A percentile compares a stretch with the other conserved stretches of the same genome.
Conservation (phyloP, 2,888 invertebrate genomes). For the Caenorhabditis uteleia region DNA sequence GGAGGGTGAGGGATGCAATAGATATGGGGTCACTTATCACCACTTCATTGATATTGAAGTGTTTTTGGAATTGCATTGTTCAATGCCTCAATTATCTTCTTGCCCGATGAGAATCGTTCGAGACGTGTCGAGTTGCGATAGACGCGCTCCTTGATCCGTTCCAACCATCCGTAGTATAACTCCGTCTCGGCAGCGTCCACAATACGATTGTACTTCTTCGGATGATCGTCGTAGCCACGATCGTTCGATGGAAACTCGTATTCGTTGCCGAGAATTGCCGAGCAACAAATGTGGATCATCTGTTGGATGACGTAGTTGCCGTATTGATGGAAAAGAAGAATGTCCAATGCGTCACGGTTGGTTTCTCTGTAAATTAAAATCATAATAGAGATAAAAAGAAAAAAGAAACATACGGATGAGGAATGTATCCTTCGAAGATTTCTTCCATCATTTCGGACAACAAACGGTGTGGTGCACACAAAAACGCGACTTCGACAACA, state of each 20-base stretch:
- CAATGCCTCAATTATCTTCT: slow-evolving; percentile 59
- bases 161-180: slow-evolving; percentile 25
- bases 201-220: background rate
- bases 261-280: slow-evolving; percentile 10
- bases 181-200: slow-evolving; percentile 14
- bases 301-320: slow-evolving; percentile 66
- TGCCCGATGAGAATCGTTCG: slow-evolving; percentile 59
- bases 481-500: slow-evolving; percentile 61
- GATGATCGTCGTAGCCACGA: background rate
- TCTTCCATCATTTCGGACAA: slow-evolving; percentile 55
- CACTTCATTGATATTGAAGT: too few relatives aligned
- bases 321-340: slow-evolving; percentile 63
- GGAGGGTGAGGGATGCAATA: too few relatives aligned
- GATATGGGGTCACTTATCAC: too few relatives aligned
- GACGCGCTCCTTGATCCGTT: slow-evolving; percentile 34
- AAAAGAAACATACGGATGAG: slow-evolving; percentile 35
- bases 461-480: slow-evolving; percentile 37
- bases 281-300: slow-evolving; percentile 53
- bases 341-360: slow-evolving; percentile 52
- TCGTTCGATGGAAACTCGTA: background rate
- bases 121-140: slow-evolving; percentile 22
- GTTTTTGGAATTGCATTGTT: slow-evolving; percentile 2
- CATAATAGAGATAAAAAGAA: background rate
- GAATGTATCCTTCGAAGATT: slow-evolving; percentile 58
- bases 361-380: slow-evolving; percentile 28